Conservation (phyloP, 2,113 vertebrate species). For the Nerophis ophidion region DNA sequence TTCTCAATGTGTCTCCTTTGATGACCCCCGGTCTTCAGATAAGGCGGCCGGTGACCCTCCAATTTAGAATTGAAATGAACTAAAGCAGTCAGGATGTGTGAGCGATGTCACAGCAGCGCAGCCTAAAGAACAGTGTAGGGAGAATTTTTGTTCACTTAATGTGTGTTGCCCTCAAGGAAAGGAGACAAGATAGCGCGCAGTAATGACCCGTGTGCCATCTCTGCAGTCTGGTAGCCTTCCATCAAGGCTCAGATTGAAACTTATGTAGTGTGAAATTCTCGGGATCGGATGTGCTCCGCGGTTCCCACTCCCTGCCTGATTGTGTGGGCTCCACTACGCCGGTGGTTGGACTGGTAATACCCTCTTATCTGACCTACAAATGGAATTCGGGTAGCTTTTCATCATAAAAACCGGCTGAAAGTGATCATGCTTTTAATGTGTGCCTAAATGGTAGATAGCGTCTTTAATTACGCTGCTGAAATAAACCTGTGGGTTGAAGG, state of each 20-base stretch:
- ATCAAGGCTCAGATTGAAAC: constrained; percentile 71
- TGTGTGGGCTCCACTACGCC: constrained; percentile 59
- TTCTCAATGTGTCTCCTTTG: constrained; percentile 53
- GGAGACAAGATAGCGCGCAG: constrained; percentile 48
- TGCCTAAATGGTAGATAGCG: constrained; percentile 67
- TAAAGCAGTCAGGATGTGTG: constrained; percentile 26
- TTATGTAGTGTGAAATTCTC: constrained; percentile 74
- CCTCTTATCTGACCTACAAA: constrained; percentile 69
- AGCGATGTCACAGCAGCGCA: constrained; percentile 22
- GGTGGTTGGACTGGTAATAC: constrained; percentile 65
- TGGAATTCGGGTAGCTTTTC: constrained; percentile 69
- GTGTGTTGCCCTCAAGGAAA: constrained; percentile 35
- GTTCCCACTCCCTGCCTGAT: constrained; percentile 65
- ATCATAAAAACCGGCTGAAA: constrained; percentile 62
- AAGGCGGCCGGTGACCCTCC: constrained; percentile 19
- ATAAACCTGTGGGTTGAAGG: constrained; percentile 69
- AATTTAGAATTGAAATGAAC: constrained; percentile 50
- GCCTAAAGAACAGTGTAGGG: constrained; percentile 28
- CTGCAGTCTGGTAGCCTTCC: constrained; percentile 65
- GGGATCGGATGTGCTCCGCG: constrained; percentile 73
- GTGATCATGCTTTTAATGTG: constrained; percentile 71
- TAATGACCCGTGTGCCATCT: constrained; percentile 56
- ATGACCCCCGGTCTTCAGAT: constrained; percentile 51
- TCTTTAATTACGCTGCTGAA: constrained; percentile 74
- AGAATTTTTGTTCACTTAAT: constrained; percentile 55